These are phyloP conservation scores for Cheilosia variabilis DNA, from an alignment of 2,888 invertebrate species.

Conservation along the genomic window DNA sequence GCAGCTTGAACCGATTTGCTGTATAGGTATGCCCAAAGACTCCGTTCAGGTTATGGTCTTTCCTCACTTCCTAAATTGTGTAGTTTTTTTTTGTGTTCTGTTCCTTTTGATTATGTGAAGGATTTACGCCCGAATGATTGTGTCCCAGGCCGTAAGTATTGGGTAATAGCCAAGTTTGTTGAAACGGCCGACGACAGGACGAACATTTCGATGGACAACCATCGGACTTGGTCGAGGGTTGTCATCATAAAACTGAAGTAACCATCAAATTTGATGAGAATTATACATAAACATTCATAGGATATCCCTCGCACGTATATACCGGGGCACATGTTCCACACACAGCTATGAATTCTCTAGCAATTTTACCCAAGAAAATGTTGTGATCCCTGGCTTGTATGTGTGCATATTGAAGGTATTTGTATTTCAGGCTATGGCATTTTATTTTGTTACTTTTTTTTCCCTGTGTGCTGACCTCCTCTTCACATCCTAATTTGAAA, in stretches of 20 bases:
- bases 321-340: conserved; percentile 8
- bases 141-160: conserved; percentile 55
- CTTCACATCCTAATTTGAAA: conserved; percentile 52
- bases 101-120: conserved; percentile 67
- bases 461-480: not conserved
- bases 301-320: conserved; percentile 43
- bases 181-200: conserved; percentile 29
- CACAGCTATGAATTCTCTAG: conserved; percentile 11
- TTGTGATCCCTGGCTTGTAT: conserved; percentile 35
- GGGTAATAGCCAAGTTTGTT: conserved; percentile 61
- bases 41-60: not conserved
- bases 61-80: conserved; percentile 7
- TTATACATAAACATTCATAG: conserved; percentile 66
- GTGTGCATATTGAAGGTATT: conserved; percentile 9
- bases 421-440: not conserved
- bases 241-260: conserved; percentile 73
- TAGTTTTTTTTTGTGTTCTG: conserved; percentile 28
- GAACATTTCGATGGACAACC: conserved; percentile 12
- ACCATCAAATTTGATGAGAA: conserved; percentile 74
- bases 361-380: conserved; percentile 55
- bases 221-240: conserved; percentile 25
- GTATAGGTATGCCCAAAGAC: not conserved
- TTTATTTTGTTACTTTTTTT: conserved; percentile 3
- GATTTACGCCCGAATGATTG: conserved; percentile 54
- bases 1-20: not conserved